These are phyloP conservation scores for Aegotheles bennettii DNA, from an alignment of 2,113 vertebrate species.

Conservation along the genomic window DNA sequence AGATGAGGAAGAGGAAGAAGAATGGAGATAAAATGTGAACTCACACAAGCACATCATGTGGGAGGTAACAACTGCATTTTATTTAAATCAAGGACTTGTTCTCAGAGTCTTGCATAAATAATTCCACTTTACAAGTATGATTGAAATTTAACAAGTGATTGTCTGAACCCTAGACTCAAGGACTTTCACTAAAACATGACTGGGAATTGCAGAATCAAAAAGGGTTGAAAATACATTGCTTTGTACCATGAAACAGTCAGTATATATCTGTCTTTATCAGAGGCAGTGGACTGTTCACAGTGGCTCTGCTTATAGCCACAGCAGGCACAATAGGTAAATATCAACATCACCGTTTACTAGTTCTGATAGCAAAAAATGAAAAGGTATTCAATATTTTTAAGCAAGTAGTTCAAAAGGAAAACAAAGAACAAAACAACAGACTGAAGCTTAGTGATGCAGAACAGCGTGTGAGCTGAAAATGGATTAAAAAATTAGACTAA, in stretches of 20 bases:
- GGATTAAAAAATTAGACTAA: neutral
- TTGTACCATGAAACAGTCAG: neutral
- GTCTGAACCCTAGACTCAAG: neutral
- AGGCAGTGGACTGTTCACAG: neutral
- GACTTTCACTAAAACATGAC: neutral
- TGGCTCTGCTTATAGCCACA: neutral
- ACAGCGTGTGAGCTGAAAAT: neutral
- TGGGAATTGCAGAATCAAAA: neutral
- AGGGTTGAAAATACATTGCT: neutral
- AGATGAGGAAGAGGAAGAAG: constrained; percentile 69
- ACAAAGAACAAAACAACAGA: neutral
- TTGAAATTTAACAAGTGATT: neutral
- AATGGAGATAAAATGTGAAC: constrained; percentile 52
- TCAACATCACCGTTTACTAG: neutral
- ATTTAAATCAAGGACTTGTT: neutral
- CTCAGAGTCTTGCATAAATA: neutral
- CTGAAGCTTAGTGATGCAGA: neutral
- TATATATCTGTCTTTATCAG: neutral
- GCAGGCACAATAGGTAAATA: neutral
- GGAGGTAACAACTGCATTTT: constrained; percentile 12
- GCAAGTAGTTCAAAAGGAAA: neutral
- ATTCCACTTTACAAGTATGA: neutral
- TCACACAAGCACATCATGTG: neutral
- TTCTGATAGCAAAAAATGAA: neutral
- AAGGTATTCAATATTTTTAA: neutral